Evolutionary conservation across 1,140 invertebrate genomes (phyloP).

Genomic region (Propsilocerus akamusi): DNA sequence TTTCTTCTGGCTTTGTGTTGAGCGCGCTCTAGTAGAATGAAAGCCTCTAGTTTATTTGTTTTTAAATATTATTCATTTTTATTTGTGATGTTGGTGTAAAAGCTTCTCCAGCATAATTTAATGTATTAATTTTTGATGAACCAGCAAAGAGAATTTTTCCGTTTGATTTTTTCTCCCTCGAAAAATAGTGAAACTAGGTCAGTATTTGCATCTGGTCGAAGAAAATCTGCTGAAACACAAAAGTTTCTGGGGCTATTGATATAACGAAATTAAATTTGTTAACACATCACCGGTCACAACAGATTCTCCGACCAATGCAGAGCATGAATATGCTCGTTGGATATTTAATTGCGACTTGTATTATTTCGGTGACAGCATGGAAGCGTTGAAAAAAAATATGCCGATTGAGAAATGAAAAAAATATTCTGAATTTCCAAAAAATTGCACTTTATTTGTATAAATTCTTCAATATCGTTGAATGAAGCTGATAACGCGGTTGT

Average conservation of each 20-base stretch:
- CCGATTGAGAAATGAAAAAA: background rate
- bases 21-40: background rate
- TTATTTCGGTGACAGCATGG: too few relatives aligned
- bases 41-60: background rate
- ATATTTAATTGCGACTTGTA: too few relatives aligned
- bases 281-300: too few relatives aligned
- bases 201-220: slow-evolving; percentile 1
- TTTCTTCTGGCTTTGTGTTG: background rate
- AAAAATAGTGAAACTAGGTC: background rate
- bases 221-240: too few relatives aligned
- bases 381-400: too few relatives aligned
- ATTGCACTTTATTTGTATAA: background rate
- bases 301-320: too few relatives aligned
- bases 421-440: background rate
- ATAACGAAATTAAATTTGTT: too few relatives aligned
- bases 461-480: background rate
- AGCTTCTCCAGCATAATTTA: background rate
- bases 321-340: too few relatives aligned
- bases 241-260: too few relatives aligned
- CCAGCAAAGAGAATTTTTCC: background rate
- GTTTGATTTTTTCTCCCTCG: background rate
- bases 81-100: background rate
- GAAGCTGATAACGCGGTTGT: slow-evolving; percentile 18
- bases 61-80: background rate
- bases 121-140: background rate